Conservation (phyloP, 2,888 invertebrate genomes). For the Tenthredo amoena region DNA sequence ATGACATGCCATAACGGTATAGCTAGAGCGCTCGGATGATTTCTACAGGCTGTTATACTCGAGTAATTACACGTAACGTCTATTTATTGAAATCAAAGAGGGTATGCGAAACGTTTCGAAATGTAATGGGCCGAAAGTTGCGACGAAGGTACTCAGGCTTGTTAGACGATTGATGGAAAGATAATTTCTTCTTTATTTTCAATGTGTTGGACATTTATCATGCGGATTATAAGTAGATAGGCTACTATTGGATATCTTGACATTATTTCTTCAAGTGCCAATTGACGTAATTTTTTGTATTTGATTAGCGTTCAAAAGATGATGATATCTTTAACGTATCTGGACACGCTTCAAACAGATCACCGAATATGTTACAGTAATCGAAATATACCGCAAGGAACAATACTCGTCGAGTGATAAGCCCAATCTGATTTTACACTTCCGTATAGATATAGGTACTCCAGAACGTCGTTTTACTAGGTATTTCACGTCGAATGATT, state of each 20-base stretch:
- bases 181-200: neutral
- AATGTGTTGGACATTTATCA: neutral
- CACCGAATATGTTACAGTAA: neutral
- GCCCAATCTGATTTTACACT: neutral
- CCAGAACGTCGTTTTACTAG: too few species aligned
- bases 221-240: neutral
- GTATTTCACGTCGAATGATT: too few species aligned
- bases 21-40: neutral
- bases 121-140: neutral
- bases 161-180: neutral
- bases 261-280: neutral
- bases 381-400: neutral
- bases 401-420: neutral
- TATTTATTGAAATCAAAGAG: slow-evolving; percentile 35
- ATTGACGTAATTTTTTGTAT: neutral
- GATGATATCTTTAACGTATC: neutral
- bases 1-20: slow-evolving; percentile 36
- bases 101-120: neutral
- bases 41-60: slow-evolving; percentile 29
- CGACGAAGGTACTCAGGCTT: neutral
- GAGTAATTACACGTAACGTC: slow-evolving; percentile 34
- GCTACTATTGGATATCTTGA: neutral
- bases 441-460: neutral
- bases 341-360: neutral
- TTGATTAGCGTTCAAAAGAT: neutral